Evolutionary conservation across 2,888 invertebrate species (phyloP).

Genomic region (Metellina segmentata): DNA sequence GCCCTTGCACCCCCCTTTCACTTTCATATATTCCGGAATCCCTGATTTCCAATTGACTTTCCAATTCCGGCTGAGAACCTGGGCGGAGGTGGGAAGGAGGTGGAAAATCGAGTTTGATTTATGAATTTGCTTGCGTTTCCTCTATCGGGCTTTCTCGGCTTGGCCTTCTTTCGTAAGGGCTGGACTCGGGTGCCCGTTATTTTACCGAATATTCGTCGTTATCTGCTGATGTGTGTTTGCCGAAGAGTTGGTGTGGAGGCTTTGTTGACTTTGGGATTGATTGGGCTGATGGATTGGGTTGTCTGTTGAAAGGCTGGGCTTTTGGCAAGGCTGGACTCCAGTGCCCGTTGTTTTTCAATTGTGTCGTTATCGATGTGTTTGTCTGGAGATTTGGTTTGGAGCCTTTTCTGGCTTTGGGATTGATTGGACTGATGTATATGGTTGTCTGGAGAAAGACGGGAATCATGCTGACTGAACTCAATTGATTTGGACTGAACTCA

Average conservation of each 20-base stretch:
- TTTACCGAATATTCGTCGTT: background rate
- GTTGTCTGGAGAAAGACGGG: too few species aligned
- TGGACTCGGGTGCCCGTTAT: background rate
- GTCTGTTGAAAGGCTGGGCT: background rate
- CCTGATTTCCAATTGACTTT: conserved; percentile 75
- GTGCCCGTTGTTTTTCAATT: too few species aligned
- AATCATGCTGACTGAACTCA: too few species aligned
- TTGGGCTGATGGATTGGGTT: background rate
- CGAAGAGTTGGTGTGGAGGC: too few species aligned
- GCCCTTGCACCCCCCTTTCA: conserved; percentile 43
- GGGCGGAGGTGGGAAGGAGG: background rate
- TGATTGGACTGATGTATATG: too few species aligned
- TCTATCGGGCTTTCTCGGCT: background rate
- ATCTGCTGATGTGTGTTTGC: too few species aligned
- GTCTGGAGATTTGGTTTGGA: too few species aligned
- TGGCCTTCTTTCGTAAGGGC: background rate
- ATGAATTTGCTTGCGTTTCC: conserved; percentile 15
- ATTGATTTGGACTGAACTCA: too few species aligned
- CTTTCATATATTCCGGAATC: conserved; percentile 53
- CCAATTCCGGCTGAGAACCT: conserved; percentile 21
- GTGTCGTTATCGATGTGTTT: too few species aligned
- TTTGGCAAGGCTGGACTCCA: too few species aligned
- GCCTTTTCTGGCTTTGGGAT: too few species aligned
- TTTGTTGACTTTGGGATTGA: too few species aligned
- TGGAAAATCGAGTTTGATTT: conserved; percentile 70